phyloP scores from a whole-genome alignment of 2,888 invertebrate species.

The Drosophila nr. medialis region DNA sequence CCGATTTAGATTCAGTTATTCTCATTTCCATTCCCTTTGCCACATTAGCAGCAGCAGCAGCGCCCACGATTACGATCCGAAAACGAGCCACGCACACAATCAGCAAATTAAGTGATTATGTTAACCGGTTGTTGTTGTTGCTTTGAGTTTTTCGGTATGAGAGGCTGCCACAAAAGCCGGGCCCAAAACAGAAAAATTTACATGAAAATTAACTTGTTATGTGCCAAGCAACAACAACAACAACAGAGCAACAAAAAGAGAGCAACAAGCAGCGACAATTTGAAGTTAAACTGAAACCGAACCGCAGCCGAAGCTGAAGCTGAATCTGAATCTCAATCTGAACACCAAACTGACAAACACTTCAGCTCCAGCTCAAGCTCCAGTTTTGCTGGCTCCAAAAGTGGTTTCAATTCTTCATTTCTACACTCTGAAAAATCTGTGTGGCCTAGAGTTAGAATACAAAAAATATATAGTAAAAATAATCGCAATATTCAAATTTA shows the following conservation, averaged over 20 bases:
- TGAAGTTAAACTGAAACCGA: conserved; percentile 41
- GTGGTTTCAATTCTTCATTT: conserved; percentile 13
- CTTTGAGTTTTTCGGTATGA: conserved; percentile 22
- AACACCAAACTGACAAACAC: conserved; percentile 23
- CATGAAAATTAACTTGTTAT: conserved; percentile 80
- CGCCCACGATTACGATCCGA: conserved; percentile 66
- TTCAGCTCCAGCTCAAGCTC: conserved; percentile 29
- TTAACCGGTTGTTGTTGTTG: conserved; percentile 72
- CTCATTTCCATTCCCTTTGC: conserved; percentile 14
- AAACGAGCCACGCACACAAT: conserved; percentile 68
- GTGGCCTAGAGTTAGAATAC: not conserved
- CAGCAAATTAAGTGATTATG: conserved; percentile 79
- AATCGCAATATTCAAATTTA: not conserved
- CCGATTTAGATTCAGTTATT: conserved; percentile 23
- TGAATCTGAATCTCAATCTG: conserved; percentile 1
- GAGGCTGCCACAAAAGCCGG: conserved; percentile 48
- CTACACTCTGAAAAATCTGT: not conserved
- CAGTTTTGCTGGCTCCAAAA: conserved; percentile 24
- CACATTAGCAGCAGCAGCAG: conserved; percentile 22
- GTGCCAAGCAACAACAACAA: conserved; percentile 42
- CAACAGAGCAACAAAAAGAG: conserved; percentile 17
- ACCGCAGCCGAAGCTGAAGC: conserved; percentile 6
- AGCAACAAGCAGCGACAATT: conserved; percentile 49
- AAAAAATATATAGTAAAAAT: not conserved
- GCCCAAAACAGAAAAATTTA: conserved; percentile 74